Base-by-base conservation (phyloP, 2,797 vertebrate species). In the Ambastaia sidthimunki region DNA sequence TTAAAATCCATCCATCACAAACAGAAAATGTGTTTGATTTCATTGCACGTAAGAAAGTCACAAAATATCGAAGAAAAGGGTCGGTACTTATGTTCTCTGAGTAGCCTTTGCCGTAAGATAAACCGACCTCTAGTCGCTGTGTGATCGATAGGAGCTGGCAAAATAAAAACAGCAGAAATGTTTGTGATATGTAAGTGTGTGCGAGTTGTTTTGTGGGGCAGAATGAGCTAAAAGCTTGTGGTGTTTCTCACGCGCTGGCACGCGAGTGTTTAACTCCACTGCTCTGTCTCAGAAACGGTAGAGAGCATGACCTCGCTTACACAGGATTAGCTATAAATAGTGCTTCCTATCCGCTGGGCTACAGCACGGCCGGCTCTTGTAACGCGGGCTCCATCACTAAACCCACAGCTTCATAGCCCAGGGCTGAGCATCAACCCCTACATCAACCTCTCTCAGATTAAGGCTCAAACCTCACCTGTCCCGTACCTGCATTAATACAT, bases 241-340 rank as follows among this genome's bases (percentile, higher is more conserved):
- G 23, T 62, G 44, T 31, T 74, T 34, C 68, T 82, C 18, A 21
- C 71, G 73, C 66, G 21, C 55, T 82, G 80, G 73, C 84, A 86
- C 48, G 81, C 81, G 72, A 85, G 85, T 10, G 63, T 84, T 86
- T 87, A 88, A 87, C 87, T 85, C 82, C 79, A 76, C 75, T 85
- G 87, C 85, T 89, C 87, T 82, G 83, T 87, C 86, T 84, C 85
- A 85, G 85, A 83, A 82, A 91, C 78, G 88, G 90, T 90, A 89
- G 89, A 91, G 93, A 93, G 87, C 89, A 86, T 90, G 90, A 94
- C 93, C 91, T 94, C 94, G 89, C 87, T 83, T 87, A 91, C 90
- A 89, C 83, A 87, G 80, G 92, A 94, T 95, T 94, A 92, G 87
- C 91, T 94, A 94, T 92, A 93, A 94, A 95, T 95, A 95, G 93